Percentiles rank a stretch among this genome's conserved stretches.
phyloP scores from a whole-genome alignment of 2,888 invertebrate genomes.

The Odiellus spinosus region DNA sequence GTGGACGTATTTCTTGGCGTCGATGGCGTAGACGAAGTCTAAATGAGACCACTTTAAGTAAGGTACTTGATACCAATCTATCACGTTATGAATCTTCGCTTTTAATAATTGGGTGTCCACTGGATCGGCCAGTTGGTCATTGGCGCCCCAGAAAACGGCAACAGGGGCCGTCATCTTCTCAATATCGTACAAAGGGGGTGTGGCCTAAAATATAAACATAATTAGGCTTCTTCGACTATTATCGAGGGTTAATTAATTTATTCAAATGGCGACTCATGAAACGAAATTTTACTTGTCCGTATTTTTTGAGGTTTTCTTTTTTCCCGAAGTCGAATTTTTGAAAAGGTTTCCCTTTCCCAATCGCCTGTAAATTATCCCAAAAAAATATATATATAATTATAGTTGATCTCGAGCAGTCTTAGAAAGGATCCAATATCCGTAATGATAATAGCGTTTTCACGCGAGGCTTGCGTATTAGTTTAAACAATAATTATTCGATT shows the following conservation, averaged over 20 bases:
- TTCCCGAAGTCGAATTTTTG: slow-evolving; percentile 24
- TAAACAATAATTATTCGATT: too few species aligned
- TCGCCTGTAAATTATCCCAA: slow-evolving; percentile 12
- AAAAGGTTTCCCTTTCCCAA: slow-evolving; percentile 18
- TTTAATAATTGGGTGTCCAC: slow-evolving; percentile 19
- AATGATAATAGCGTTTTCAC: too few species aligned
- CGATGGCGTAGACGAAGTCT: slow-evolving; percentile 14
- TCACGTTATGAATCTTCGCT: slow-evolving; percentile 26
- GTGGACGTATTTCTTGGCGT: slow-evolving; percentile 12
- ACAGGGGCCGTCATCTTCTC: slow-evolving; percentile 24
- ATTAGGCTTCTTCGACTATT: too few species aligned
- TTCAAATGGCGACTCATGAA: too few species aligned
- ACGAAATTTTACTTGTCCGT: slow-evolving; percentile 24
- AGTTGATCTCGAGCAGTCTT: too few species aligned
- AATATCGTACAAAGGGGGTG: slow-evolving; percentile 28
- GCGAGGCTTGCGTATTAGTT: too few species aligned
- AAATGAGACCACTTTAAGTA: slow-evolving; percentile 8
- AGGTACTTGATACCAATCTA: slow-evolving; percentile 6
- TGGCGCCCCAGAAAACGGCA: slow-evolving; percentile 25
- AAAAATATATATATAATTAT: too few species aligned
- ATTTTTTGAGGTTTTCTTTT: slow-evolving; percentile 24
- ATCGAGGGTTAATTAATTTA: too few species aligned
- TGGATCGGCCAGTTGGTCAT: slow-evolving; percentile 32
- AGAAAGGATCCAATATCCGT: too few species aligned
- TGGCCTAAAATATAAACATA: slow-evolving; percentile 23